Conservation (phyloP, 2,113 vertebrate genomes). For the Macheiramphus alcinus region DNA sequence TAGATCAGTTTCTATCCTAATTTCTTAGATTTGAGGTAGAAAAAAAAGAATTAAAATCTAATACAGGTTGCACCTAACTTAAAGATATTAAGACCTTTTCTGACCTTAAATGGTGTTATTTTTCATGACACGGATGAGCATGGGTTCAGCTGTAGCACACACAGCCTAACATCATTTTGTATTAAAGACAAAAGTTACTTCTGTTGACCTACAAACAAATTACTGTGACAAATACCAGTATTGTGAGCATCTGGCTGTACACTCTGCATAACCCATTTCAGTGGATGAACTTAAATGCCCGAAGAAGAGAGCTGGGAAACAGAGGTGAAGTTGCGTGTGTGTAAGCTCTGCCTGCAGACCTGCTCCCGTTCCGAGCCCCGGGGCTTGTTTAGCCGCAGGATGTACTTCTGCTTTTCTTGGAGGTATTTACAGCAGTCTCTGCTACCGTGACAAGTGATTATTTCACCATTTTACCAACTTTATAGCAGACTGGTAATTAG, state of each 20-base stretch:
- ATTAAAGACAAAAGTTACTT: not conserved
- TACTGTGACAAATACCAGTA: not conserved
- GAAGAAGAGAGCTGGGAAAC: not conserved
- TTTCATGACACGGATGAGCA: not conserved
- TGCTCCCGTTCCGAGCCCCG: fast-evolving
- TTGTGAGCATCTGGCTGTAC: not conserved
- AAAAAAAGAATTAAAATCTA: not conserved
- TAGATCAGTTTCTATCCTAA: not conserved
- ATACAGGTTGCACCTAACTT: not conserved
- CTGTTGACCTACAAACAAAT: not conserved
- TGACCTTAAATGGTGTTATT: not conserved
- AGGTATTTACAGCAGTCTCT: not conserved
- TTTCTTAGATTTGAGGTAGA: not conserved
- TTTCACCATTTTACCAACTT: not conserved
- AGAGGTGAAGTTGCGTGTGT: not conserved
- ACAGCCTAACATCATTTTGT: not conserved
- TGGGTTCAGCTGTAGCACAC: not conserved
- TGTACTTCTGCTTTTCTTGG: not conserved
- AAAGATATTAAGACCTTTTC: not conserved
- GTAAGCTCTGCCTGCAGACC: not conserved
- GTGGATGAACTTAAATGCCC: not conserved
- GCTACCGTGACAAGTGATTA: not conserved
- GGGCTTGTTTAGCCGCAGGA: not conserved
- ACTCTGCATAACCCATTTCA: not conserved
- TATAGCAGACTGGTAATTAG: not conserved